A percentile compares a stretch with the other conserved stretches of the same genome.
Evolutionary conservation across 2,888 invertebrate genomes (phyloP).

Genomic region (Drosophila cognata): DNA sequence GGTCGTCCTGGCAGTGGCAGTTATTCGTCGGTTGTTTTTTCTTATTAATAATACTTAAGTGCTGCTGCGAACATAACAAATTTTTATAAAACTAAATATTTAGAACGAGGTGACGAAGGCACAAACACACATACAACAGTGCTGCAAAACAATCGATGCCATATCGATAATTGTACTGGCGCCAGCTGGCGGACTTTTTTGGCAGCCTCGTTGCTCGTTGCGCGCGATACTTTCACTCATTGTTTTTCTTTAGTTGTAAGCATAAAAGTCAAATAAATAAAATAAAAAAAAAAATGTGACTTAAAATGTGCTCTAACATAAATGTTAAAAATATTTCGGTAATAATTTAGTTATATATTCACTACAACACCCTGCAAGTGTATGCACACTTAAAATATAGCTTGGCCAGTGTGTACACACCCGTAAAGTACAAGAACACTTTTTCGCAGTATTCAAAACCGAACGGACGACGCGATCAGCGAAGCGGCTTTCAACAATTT

Average conservation of each 20-base stretch:
- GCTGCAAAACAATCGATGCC: constrained; percentile 24
- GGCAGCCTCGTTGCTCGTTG: neutral
- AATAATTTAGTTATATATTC: neutral
- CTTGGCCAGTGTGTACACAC: constrained; percentile 40
- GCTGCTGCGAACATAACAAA: constrained; percentile 39
- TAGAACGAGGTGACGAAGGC: constrained; percentile 54
- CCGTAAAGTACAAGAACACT: neutral
- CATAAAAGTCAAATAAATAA: neutral
- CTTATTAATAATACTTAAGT: constrained; percentile 7
- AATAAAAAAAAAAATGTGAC: neutral
- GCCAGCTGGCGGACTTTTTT: constrained; percentile 28
- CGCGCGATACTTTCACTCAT: neutral
- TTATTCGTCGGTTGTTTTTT: neutral
- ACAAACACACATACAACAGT: constrained; percentile 20
- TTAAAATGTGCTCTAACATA: neutral
- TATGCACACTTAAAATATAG: constrained; percentile 6
- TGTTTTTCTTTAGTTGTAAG: neutral
- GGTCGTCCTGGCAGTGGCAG: neutral
- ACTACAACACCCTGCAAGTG: constrained; percentile 13
- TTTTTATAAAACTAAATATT: constrained; percentile 29
- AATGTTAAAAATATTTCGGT: neutral
- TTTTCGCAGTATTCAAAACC: constrained; percentile 53
- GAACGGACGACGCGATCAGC: constrained; percentile 54
- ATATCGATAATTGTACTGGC: constrained; percentile 34
- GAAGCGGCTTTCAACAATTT: constrained; percentile 30